Evolutionary conservation across 2,888 invertebrate genomes (phyloP).

Genomic region (Rhagonycha lutea): DNA sequence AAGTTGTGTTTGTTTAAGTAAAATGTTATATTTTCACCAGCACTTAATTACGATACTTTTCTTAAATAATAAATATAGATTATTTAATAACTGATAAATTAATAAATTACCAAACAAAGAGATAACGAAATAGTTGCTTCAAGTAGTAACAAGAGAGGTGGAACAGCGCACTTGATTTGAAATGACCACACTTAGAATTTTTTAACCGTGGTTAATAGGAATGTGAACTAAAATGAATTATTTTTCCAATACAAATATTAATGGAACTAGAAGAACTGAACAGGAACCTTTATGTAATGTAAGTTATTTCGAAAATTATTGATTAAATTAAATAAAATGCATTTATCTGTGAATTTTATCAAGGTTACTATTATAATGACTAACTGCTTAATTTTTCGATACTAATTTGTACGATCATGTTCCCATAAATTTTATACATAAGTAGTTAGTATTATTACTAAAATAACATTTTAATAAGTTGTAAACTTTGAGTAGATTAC

Average conservation of each 20-base stretch:
- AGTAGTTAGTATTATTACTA: not conserved
- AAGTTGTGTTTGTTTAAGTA: not conserved
- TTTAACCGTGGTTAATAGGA: not conserved
- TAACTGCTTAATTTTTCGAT: not conserved
- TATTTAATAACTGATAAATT: not conserved
- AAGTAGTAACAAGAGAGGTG: not conserved
- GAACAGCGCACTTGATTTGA: not conserved
- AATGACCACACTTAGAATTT: not conserved
- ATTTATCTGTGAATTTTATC: not conserved
- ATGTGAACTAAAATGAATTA: not conserved
- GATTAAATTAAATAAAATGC: not conserved
- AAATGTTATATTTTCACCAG: not conserved
- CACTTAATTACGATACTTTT: not conserved
- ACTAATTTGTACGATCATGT: not conserved
- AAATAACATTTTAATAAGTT: not conserved
- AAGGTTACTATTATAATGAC: not conserved
- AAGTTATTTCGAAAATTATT: not conserved
- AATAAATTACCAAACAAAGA: not conserved
- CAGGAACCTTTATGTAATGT: not conserved
- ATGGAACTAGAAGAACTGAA: not conserved
- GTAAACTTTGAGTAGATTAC: not conserved
- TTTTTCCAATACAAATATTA: not conserved
- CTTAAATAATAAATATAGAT: not conserved
- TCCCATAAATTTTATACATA: not conserved
- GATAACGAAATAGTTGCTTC: not conserved